A percentile compares a stretch with the other conserved stretches of the same genome.
Evolutionary conservation across 2,888 invertebrate genomes (phyloP).

Genomic region (Drosophila hawaiiensis): DNA sequence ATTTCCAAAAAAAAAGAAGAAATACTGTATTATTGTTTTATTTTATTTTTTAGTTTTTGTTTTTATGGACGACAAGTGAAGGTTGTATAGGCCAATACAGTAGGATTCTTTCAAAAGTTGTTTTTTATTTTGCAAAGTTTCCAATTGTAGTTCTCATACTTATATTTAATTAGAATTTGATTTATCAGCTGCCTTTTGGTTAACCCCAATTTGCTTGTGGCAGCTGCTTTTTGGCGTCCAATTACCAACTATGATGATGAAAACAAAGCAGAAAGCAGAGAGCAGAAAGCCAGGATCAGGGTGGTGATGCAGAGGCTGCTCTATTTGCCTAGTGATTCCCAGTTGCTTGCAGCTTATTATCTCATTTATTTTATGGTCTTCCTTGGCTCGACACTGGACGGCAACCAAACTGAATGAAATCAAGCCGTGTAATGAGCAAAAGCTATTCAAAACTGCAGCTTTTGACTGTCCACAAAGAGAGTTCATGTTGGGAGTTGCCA

Average conservation of each 20-base stretch:
- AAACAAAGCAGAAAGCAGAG: neutral
- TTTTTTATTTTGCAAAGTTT: neutral
- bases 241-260: slow-evolving; percentile 23
- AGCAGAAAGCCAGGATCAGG: slow-evolving; percentile 1
- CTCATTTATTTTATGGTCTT: slow-evolving; percentile 58
- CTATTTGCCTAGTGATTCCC: slow-evolving; percentile 12
- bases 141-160: neutral
- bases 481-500: neutral
- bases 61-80: neutral
- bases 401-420: slow-evolving; percentile 48
- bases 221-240: slow-evolving; percentile 50
- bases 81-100: neutral
- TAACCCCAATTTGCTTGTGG: slow-evolving; percentile 53
- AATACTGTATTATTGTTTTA: neutral
- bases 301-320: neutral
- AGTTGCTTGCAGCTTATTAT: slow-evolving; percentile 58
- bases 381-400: slow-evolving; percentile 16
- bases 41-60: neutral
- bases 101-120: neutral
- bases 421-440: slow-evolving; percentile 65
- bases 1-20: neutral
- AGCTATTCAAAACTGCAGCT: slow-evolving; percentile 51
- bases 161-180: slow-evolving; percentile 42
- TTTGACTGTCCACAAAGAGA: slow-evolving; percentile 17
- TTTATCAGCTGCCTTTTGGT: slow-evolving; percentile 36